Evolutionary conservation across 2,113 vertebrate genomes (phyloP).

Genomic region (Hoplias malabaricus): DNA sequence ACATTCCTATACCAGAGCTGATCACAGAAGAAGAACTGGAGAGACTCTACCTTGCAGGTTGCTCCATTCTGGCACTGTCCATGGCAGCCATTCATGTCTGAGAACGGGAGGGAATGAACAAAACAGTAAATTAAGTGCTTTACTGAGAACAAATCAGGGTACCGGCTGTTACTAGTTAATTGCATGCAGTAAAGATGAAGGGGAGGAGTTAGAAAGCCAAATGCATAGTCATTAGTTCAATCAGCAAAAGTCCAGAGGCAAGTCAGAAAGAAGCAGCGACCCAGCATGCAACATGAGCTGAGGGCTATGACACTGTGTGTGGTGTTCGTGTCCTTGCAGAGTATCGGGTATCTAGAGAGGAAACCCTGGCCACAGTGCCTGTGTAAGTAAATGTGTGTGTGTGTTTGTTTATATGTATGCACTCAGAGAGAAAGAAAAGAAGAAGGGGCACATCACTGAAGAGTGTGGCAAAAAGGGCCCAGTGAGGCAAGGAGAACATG

Average conservation of each 20-base stretch:
- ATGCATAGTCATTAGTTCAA: constrained; percentile 49
- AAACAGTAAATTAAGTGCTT: constrained; percentile 19
- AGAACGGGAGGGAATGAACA: background rate
- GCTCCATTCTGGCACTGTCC: constrained; percentile 91
- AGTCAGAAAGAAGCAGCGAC: constrained; percentile 17
- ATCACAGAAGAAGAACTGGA: background rate
- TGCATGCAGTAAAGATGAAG: constrained; percentile 25
- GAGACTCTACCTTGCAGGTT: constrained; percentile 83
- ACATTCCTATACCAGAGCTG: background rate
- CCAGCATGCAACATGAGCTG: constrained; percentile 51
- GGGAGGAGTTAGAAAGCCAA: constrained; percentile 45
- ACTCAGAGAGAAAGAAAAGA: constrained; percentile 10
- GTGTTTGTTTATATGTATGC: constrained; percentile 12
- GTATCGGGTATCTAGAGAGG: constrained; percentile 34
- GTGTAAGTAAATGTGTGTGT: background rate
- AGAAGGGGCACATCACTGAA: constrained; percentile 2
- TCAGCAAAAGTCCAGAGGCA: constrained; percentile 9
- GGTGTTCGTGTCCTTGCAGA: constrained; percentile 26
- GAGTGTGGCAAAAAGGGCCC: constrained; percentile 27
- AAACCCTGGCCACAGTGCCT: constrained; percentile 11
- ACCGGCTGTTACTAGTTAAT: background rate
- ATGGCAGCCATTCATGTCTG: constrained; percentile 82
- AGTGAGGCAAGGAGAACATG: constrained; percentile 8
- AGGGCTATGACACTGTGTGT: constrained; percentile 18
- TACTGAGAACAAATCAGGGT: constrained; percentile 13